Conservation (phyloP, 2,113 vertebrate genomes). For the Xiphophorus hellerii region DNA sequence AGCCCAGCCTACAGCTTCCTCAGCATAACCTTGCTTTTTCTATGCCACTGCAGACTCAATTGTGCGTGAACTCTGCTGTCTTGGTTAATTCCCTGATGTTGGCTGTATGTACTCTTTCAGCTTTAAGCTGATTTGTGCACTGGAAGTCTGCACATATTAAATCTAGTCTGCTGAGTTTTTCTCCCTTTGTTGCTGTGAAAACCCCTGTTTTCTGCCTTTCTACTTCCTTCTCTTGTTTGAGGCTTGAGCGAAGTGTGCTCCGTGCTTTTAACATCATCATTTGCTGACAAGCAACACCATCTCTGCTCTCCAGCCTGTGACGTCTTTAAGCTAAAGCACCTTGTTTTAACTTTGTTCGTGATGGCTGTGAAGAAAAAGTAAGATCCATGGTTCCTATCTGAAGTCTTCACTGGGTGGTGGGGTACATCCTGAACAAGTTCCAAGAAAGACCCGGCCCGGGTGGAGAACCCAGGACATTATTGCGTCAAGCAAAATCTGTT, state of each 20-base stretch:
- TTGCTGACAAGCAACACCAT: not conserved
- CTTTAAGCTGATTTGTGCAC: conserved; percentile 46
- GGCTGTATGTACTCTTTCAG: conserved; percentile 42
- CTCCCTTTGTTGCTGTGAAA: conserved; percentile 38
- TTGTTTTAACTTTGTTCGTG: not conserved
- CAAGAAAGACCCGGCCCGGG: not conserved
- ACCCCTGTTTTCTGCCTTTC: conserved; percentile 36
- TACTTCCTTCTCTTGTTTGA: conserved; percentile 28
- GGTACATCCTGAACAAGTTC: not conserved
- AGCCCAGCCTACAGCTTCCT: not conserved
- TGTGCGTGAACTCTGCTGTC: conserved; percentile 13
- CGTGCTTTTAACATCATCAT: not conserved
- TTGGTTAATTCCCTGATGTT: conserved; percentile 18
- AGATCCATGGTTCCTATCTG: not conserved
- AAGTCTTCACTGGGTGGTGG: not conserved
- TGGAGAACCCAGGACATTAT: not conserved
- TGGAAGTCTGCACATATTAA: conserved; percentile 32
- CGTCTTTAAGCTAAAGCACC: not conserved
- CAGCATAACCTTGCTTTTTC: not conserved
- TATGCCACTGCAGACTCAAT: not conserved
- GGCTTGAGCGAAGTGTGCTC: conserved; percentile 15
- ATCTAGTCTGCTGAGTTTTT: conserved; percentile 23
- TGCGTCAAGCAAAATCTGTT: not conserved
- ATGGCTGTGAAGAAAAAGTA: not conserved
- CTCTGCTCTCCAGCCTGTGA: not conserved